Base-by-base conservation (phyloP, 2,113 vertebrate species). In the Ploceus nigricollis region DNA sequence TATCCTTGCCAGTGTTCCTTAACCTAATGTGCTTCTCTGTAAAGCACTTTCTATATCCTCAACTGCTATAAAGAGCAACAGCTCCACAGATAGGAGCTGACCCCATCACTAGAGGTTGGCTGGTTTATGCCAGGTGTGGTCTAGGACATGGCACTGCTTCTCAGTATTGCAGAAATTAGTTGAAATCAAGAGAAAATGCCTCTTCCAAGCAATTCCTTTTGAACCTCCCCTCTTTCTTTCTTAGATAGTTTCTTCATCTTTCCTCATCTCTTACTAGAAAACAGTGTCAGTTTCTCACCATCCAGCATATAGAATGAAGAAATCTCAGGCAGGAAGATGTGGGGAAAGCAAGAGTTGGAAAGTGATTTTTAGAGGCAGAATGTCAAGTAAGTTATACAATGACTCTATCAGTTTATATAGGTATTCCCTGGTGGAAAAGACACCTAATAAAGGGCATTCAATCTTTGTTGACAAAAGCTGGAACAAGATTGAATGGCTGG, bases 391-490 rank as follows among this genome's bases (percentile, higher is more conserved):
- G 31, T 69, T 94, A 79, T 19, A 80, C 71, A 92, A 57, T 42
- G 6, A 57, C 30, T 90, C 28, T 77, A 80, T 86, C 82, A 50
- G 68, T 92, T 90, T 90, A 72, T 70, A 88, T 11, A 77, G 33
- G 75, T 33, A 82, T 93, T 90, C 75, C 51, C 75, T 88, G 47
- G 45, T 86, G 58, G 79, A 82, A 93, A 86, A 90, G 50, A 86
- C 50, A 93, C 68, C 86, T 80, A 92, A 94, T 73, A 90, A 93
- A 92, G 50, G 54, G 39, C 28, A 93, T 95, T 93, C 88, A 86
- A 81, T 93, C 85, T 92, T 90, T 93, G 75, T 93, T 95, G 92
- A 92, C 90, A 93, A 83, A 93, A 92, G 68, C 63, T 58, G 93
- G 92, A 88, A 57, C 64, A 95, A 93, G 94, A 93, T 35, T 80